A percentile compares a stretch with the other conserved stretches of the same genome.
These are phyloP conservation scores for Drosophila nr. perissopoda DNA, from an alignment of 2,888 invertebrate species.

Conservation along the genomic window DNA sequence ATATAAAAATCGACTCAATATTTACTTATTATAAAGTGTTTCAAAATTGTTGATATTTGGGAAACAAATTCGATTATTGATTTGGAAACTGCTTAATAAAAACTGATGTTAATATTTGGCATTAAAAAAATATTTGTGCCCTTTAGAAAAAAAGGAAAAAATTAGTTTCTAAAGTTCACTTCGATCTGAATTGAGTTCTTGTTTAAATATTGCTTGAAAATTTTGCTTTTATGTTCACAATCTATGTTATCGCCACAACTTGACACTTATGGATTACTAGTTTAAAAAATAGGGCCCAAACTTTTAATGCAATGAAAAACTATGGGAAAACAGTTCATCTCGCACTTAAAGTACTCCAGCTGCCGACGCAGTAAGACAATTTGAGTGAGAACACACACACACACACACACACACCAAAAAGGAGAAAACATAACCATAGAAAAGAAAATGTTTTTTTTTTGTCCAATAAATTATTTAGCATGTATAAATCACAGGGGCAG, in stretches of 20 bases:
- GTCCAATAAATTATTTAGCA: conserved; percentile 69
- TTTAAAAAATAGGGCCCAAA: not conserved
- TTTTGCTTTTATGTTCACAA: not conserved
- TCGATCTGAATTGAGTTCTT: not conserved
- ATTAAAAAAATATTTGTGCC: not conserved
- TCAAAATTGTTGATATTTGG: not conserved
- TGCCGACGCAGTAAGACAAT: conserved; percentile 39
- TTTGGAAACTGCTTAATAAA: not conserved
- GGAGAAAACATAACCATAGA: conserved; percentile 19
- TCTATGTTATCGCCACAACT: not conserved
- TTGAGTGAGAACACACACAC: conserved; percentile 25
- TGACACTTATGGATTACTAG: not conserved
- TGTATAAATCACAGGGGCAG: conserved; percentile 68
- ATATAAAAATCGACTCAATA: not conserved
- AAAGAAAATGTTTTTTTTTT: conserved; percentile 26
- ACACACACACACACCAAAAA: not conserved
- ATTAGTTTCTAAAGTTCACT: not conserved
- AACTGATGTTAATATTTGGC: not conserved
- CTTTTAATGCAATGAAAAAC: conserved; percentile 12
- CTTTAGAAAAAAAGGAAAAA: not conserved
- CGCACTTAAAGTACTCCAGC: conserved; percentile 39
- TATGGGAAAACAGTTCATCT: conserved; percentile 9
- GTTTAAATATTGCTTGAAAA: not conserved
- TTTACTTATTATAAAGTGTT: not conserved
- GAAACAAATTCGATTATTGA: not conserved